Conservation (phyloP, 1,140 invertebrate species). For the Tetramorium simillimum region DNA sequence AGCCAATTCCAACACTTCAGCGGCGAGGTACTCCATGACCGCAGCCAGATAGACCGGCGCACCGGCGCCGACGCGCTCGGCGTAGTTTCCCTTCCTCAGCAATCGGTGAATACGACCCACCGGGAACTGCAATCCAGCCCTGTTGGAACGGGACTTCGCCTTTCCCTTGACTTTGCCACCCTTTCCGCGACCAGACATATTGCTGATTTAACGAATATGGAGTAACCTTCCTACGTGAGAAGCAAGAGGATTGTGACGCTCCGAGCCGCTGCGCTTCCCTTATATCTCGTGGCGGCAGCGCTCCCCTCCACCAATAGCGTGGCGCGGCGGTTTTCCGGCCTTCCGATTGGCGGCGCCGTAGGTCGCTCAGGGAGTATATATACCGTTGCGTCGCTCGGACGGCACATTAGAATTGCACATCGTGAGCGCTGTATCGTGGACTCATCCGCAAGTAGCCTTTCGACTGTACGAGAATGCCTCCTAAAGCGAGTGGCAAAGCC, state of each 20-base stretch:
- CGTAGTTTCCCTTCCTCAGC: conserved; percentile 75
- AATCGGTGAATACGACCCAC: conserved; percentile 63
- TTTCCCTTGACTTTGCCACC: conserved; percentile 83
- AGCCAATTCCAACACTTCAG: conserved; percentile 85
- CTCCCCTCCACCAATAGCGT: background rate
- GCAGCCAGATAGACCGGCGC: conserved; percentile 79
- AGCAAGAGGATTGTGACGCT: background rate
- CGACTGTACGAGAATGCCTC: conserved; percentile 80
- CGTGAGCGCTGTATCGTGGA: conserved; percentile 2
- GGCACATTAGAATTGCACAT: too few relatives aligned
- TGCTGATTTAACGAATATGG: conserved; percentile 27
- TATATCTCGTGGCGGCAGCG: background rate
- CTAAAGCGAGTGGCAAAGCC: conserved; percentile 84
- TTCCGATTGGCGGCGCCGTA: conserved; percentile 9
- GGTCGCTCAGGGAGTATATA: background rate
- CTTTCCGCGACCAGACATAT: conserved; percentile 85
- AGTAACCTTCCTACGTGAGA: background rate
- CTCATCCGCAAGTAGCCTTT: background rate
- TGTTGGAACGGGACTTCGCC: conserved; percentile 85
- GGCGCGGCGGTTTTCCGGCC: background rate
- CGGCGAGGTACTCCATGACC: conserved; percentile 85
- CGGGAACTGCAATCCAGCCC: conserved; percentile 82
- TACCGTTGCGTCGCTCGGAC: background rate
- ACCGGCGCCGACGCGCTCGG: conserved; percentile 83
- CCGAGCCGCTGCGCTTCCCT: background rate